phyloP scores from a whole-genome alignment of 1,140 invertebrate species.

The Drosophila lacertosa region DNA sequence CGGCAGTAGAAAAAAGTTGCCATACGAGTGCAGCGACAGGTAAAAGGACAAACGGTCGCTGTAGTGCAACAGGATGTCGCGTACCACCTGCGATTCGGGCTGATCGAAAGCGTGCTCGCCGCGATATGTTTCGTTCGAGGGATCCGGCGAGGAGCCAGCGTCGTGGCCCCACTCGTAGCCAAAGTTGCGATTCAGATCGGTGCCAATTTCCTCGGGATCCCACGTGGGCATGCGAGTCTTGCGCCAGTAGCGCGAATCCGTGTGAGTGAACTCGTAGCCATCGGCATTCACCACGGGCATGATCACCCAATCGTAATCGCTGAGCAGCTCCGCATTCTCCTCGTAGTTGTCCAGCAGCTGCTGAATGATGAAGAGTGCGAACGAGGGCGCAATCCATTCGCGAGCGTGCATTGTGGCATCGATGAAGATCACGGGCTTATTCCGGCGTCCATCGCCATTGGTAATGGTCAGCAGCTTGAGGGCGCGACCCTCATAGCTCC shows the following conservation, averaged over 20 bases:
- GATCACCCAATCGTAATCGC: conserved; percentile 86
- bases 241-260: conserved; percentile 85
- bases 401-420: conserved; percentile 88
- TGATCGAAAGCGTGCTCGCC: conserved; percentile 89
- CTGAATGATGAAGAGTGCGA: conserved; percentile 87
- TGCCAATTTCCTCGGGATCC: conserved; percentile 81
- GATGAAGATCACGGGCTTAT: conserved; percentile 85
- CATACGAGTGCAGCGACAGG: conserved; percentile 89
- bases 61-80: conserved; percentile 84
- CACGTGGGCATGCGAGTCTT: conserved; percentile 82
- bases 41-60: conserved; percentile 86
- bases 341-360: conserved; percentile 86
- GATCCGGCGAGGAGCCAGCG: conserved; percentile 87
- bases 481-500: conserved; percentile 85
- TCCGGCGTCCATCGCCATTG: conserved; percentile 62
- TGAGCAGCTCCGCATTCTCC: conserved; percentile 82
- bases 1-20: conserved; percentile 88
- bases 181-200: conserved; percentile 88
- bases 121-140: conserved; percentile 88
- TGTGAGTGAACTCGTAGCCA: conserved; percentile 80
- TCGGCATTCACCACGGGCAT: conserved; percentile 86
- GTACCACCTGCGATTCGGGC: conserved; percentile 86
- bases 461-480: conserved; percentile 85
- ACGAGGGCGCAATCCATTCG: conserved; percentile 89
- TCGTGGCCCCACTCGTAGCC: conserved; percentile 87